A percentile compares a stretch with the other conserved stretches of the same genome.
Evolutionary conservation across 2,888 invertebrate genomes (phyloP).

Genomic region (Hypselothyrea guttata): DNA sequence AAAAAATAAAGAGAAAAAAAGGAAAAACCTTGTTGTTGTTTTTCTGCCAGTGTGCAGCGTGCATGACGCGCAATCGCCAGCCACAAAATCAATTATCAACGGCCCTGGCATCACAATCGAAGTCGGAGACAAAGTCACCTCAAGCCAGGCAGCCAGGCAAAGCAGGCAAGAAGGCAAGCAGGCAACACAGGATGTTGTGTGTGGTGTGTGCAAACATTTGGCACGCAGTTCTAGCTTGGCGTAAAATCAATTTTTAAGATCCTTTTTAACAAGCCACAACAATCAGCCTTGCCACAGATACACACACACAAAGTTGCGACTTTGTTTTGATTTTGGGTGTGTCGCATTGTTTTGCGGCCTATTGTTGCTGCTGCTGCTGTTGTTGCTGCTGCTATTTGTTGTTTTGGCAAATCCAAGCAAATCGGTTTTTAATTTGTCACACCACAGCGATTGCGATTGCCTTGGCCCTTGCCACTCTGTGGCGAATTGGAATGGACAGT

Average conservation of each 20-base stretch:
- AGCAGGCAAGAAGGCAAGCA: constrained; percentile 20
- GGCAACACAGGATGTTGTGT: constrained; percentile 52
- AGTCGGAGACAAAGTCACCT: not conserved
- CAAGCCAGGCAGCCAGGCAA: constrained; percentile 14
- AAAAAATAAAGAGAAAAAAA: constrained; percentile 7
- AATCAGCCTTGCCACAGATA: constrained; percentile 46
- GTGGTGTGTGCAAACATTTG: constrained; percentile 67
- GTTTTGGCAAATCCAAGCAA: constrained; percentile 42
- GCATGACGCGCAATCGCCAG: constrained; percentile 58
- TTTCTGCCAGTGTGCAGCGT: constrained; percentile 13
- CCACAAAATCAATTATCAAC: constrained; percentile 81
- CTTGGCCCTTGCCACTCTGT: constrained; percentile 27
- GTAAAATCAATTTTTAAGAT: constrained; percentile 74
- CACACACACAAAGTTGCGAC: constrained; percentile 38
- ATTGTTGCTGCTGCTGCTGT: constrained; percentile 21
- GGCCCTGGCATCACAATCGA: constrained; percentile 40
- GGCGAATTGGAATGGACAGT: constrained; percentile 49
- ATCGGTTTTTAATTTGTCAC: constrained; percentile 71
- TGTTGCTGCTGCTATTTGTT: constrained; percentile 21
- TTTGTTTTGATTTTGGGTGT: constrained; percentile 62
- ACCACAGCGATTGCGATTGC: constrained; percentile 43
- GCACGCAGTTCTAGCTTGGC: constrained; percentile 55
- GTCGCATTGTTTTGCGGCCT: constrained; percentile 35
- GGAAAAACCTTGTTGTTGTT: constrained; percentile 29
- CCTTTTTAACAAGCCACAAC: constrained; percentile 68